A percentile compares a stretch with the other conserved stretches of the same genome.
phyloP scores from a whole-genome alignment of 2,888 invertebrate genomes.

The Trichopria drosophilae region DNA sequence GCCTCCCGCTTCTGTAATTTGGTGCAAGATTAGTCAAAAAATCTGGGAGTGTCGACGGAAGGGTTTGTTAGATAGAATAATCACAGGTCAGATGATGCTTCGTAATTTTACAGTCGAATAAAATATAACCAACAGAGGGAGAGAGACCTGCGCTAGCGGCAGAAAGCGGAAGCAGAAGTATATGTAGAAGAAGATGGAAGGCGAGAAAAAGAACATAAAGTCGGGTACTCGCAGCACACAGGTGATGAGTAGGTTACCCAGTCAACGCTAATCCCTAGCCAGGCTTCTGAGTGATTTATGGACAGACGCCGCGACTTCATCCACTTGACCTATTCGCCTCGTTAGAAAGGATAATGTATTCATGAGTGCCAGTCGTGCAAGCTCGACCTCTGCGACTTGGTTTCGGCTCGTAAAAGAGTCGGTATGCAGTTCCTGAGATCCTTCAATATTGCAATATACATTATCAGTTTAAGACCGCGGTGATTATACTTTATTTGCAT shows the following conservation, averaged over 20 bases:
- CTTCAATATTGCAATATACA: too few species aligned
- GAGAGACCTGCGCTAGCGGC: constrained; percentile 19
- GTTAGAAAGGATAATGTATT: constrained; percentile 54
- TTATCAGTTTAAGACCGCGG: too few species aligned
- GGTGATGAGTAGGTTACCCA: constrained; percentile 31
- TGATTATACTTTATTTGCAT: too few species aligned
- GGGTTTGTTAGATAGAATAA: too few species aligned
- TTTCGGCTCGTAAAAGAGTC: too few species aligned
- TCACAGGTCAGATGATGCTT: constrained; percentile 27
- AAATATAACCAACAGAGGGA: constrained; percentile 27
- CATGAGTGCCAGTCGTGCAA: constrained; percentile 43
- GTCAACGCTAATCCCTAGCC: constrained; percentile 41
- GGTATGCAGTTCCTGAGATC: too few species aligned
- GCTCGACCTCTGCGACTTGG: neutral
- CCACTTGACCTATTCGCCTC: constrained; percentile 55
- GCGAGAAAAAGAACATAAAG: constrained; percentile 22
- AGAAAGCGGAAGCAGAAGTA: constrained; percentile 51
- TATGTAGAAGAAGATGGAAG: constrained; percentile 34
- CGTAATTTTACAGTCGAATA: constrained; percentile 41
- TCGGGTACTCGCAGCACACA: constrained; percentile 23
- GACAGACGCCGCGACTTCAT: constrained; percentile 47
- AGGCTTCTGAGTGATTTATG: constrained; percentile 51
- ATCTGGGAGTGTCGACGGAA: too few species aligned
- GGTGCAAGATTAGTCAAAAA: too few species aligned
- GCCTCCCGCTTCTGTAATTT: too few species aligned